A percentile compares a stretch with the other conserved stretches of the same genome.
These are phyloP conservation scores for Arrhamphus sclerolepis DNA, from an alignment of 2,797 vertebrate species.

Conservation along the genomic window DNA sequence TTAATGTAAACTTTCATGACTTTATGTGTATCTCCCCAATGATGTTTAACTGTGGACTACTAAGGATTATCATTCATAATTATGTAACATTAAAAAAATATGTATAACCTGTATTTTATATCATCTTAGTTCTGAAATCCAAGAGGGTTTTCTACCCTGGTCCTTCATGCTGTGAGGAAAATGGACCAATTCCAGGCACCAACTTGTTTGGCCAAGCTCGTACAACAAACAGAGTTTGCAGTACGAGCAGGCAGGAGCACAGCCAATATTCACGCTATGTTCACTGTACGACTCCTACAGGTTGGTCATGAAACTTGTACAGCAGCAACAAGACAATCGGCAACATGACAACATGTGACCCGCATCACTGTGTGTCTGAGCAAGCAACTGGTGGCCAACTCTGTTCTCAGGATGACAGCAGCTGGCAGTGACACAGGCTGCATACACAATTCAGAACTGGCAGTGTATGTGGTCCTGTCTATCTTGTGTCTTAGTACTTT, in stretches of 20 bases:
- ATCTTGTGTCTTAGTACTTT: not conserved
- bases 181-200: constrained; percentile 33
- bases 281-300: constrained; percentile 31
- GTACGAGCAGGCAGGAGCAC: constrained; percentile 9
- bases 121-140: constrained; percentile 5
- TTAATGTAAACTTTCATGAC: too few species aligned
- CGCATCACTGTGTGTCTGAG: constrained; percentile 12
- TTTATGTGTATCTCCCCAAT: too few species aligned
- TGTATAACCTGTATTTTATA: not conserved
- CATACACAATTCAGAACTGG: constrained; percentile 6
- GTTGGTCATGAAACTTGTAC: constrained; percentile 33
- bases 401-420: constrained; percentile 9
- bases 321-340: constrained; percentile 18
- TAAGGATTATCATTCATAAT: too few species aligned
- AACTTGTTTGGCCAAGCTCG: constrained; percentile 18
- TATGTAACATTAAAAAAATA: not conserved
- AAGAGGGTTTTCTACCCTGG: constrained; percentile 5
- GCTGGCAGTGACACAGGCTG: constrained; percentile 2
- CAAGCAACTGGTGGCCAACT: constrained; percentile 24
- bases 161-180: constrained; percentile 20
- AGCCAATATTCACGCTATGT: constrained; percentile 27
- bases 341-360: constrained; percentile 22
- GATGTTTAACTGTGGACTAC: too few species aligned
- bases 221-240: constrained; percentile 46
- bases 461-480: not conserved